phyloP scores from a whole-genome alignment of 2,797 vertebrate genomes.

The Enteromius fasciolatus region DNA sequence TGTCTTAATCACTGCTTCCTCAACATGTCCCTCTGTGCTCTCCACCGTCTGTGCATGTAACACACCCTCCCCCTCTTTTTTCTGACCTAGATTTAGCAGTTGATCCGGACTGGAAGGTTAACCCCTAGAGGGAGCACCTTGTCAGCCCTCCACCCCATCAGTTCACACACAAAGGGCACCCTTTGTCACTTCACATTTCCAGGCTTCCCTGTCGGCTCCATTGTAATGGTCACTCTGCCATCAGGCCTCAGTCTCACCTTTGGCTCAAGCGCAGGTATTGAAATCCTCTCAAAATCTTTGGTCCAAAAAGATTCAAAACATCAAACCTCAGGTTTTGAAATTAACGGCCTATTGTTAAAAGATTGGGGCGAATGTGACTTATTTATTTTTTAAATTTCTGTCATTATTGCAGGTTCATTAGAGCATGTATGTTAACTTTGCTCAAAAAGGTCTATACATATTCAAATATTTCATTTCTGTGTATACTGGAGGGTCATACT shows the following conservation, averaged over 20 bases:
- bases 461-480: not conserved
- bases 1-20: constrained; percentile 34
- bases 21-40: constrained; percentile 29
- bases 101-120: constrained; percentile 84
- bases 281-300: not conserved
- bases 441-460: not conserved
- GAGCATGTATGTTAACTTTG: not conserved
- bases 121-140: constrained; percentile 78
- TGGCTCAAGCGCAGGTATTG: constrained; percentile 54
- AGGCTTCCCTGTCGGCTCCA: constrained; percentile 72
- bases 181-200: constrained; percentile 84
- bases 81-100: constrained; percentile 94
- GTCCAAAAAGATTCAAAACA: not conserved
- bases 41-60: constrained; percentile 3
- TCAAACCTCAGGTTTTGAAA: not conserved
- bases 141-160: constrained; percentile 79
- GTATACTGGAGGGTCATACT: not conserved
- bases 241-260: constrained; percentile 64
- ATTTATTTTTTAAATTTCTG: too few relatives aligned
- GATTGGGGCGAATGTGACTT: not conserved
- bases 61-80: constrained; percentile 64
- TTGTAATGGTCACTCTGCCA: constrained; percentile 67
- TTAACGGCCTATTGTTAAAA: not conserved
- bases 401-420: not conserved
- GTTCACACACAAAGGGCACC: constrained; percentile 79